These are phyloP conservation scores for Ostrea edulis DNA, from an alignment of 1,140 invertebrate species.

Conservation along the genomic window DNA sequence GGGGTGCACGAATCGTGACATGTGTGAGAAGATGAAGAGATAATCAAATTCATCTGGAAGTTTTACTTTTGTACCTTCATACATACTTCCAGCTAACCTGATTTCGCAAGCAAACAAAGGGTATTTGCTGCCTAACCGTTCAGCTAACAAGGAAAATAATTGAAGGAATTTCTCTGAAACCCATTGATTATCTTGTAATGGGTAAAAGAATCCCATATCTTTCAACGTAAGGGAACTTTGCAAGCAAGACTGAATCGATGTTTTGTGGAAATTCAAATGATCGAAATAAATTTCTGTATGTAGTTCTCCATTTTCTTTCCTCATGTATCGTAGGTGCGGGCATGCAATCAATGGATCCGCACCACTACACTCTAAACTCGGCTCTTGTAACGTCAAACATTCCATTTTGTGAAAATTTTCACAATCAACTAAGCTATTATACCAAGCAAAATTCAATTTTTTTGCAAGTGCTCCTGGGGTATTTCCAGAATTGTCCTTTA, in stretches of 20 bases:
- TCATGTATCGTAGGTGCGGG: conserved; percentile 35
- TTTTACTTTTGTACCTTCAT: conserved; percentile 49
- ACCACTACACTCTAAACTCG: conserved; percentile 2
- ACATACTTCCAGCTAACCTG: conserved; percentile 37
- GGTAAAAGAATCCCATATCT: conserved; percentile 44
- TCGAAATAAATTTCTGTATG: background rate
- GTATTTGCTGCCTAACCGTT: conserved; percentile 2
- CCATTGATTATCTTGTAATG: conserved; percentile 42
- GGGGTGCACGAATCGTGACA: background rate
- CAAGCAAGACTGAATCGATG: background rate
- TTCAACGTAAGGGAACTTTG: background rate
- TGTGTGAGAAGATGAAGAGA: conserved; percentile 35
- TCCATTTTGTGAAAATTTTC: conserved; percentile 5
- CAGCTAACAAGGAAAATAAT: background rate
- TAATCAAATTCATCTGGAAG: conserved; percentile 52
- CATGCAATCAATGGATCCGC: conserved; percentile 27
- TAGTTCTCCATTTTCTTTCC: conserved; percentile 39
- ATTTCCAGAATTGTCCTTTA: conserved; percentile 16
- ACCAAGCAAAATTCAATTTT: background rate
- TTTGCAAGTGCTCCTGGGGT: background rate
- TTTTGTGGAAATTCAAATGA: conserved; percentile 25
- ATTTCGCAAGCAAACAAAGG: conserved; percentile 41
- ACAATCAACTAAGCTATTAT: background rate
- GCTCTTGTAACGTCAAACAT: background rate
- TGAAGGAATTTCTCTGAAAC: conserved; percentile 12